A percentile compares a stretch with the other conserved stretches of the same genome.
Conservation (phyloP, 2,113 vertebrate genomes). For the Bostrychus sinensis region DNA sequence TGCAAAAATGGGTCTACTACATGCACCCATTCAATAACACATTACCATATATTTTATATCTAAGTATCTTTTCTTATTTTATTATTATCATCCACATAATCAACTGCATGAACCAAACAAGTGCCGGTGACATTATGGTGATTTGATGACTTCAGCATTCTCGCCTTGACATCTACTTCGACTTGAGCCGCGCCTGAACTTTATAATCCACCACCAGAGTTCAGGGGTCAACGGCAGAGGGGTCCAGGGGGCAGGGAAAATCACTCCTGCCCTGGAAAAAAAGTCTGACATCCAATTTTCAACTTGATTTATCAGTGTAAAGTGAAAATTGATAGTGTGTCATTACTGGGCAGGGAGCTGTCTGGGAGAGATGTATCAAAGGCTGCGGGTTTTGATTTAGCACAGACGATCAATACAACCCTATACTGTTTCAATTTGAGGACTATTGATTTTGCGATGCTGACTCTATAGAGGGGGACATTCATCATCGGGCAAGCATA, state of each 20-base stretch:
- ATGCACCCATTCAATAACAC: too few species aligned
- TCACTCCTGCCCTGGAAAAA: conserved; percentile 84
- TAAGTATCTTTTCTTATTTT: too few species aligned
- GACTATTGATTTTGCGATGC: conserved; percentile 96
- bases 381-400: conserved; percentile 93
- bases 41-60: too few species aligned
- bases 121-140: conserved; percentile 60
- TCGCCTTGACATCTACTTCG: conserved; percentile 84
- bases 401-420: conserved; percentile 93
- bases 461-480: conserved; percentile 86
- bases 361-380: conserved; percentile 94
- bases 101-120: neutral
- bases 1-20: conserved; percentile 3
- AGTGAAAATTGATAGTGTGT: conserved; percentile 99
- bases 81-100: too few species aligned
- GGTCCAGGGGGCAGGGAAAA: conserved; percentile 88
- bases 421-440: conserved; percentile 99
- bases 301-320: conserved; percentile 99
- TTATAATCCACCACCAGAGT: conserved; percentile 92
- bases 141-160: conserved; percentile 76
- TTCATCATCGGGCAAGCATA: conserved; percentile 91
- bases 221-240: conserved; percentile 88
- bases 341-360: conserved; percentile 90
- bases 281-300: conserved; percentile 99
- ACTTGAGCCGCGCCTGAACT: conserved; percentile 84